Base-by-base conservation (phyloP, 2,113 vertebrate genomes). In the Atrichornis clamosus region DNA sequence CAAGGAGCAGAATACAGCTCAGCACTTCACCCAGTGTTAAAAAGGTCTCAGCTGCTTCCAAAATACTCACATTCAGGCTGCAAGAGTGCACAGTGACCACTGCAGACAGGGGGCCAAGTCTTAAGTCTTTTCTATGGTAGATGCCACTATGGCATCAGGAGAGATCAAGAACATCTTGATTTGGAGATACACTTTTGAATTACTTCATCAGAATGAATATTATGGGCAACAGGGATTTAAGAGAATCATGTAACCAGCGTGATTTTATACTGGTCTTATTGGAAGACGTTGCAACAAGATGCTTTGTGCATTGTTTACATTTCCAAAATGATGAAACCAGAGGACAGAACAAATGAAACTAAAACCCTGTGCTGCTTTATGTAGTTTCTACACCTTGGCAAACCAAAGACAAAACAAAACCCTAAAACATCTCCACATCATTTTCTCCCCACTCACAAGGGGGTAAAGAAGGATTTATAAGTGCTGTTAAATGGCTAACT, bases 211-310 rank as follows among this genome's bases (percentile, higher is more conserved):
- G 44, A 63, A 78, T 64, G 49, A 70, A 33, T 46, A 64, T 77
- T 49, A 56, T 4, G 13, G 60, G 39, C 23, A 90, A 73, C 5
- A 10, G 52, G 22, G 47, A 84, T 35, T 69, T 74, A n/a, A 49
- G 84, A 27, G 68, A 84, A 62, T 84, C 82, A 86, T 1, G 1
- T 64, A 92, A 89, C 41, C 65, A 84, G 72, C 26, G n/a, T 3
- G 41, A 53, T 68, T 94, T 93, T 67, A 56, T 68, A 69, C 19
- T 5, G 47, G 46, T 90, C 55, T 81, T 86, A 84, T 72, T 3
- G 28, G 90, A 95, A 88, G 47, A 52, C 89, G 83, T 93, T 75
- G 83, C 88, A 96, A 94, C 63, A 63, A 80, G 79, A 64, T 41
- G 67, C 60, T 83, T 60, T 13, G 33, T 77, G 67, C 59, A 17